Percentiles rank a stretch among this genome's conserved stretches.
Evolutionary conservation across 2,113 vertebrate species (phyloP).

Genomic region (Agapornis roseicollis): DNA sequence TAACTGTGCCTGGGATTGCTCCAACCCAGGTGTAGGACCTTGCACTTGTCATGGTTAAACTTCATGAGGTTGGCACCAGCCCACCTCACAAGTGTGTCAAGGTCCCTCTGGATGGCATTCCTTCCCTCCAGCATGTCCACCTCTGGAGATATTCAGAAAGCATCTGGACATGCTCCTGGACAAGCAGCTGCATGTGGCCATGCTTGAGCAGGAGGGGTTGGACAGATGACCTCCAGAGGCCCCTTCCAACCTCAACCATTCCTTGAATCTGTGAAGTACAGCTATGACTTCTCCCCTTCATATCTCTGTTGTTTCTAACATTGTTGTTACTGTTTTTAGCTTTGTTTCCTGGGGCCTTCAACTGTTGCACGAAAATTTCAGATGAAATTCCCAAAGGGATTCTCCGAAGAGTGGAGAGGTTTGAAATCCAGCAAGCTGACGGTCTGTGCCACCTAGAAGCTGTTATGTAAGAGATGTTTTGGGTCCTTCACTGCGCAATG

Average conservation of each 20-base stretch:
- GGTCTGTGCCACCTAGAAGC: conserved; percentile 72
- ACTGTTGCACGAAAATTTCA: conserved; percentile 70
- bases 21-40: too few species aligned
- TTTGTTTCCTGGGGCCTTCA: conserved; percentile 70
- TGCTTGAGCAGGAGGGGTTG: background rate
- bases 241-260: background rate
- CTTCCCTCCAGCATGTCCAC: too few species aligned
- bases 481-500: background rate
- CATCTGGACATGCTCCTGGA: background rate
- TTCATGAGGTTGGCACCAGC: too few species aligned
- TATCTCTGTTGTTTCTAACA: background rate
- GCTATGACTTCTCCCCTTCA: background rate
- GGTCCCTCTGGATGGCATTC: too few species aligned
- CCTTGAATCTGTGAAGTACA: background rate
- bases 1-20: too few species aligned
- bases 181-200: background rate
- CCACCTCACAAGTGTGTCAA: too few species aligned
- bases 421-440: conserved; percentile 67
- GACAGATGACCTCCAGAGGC: background rate
- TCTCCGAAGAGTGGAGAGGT: conserved; percentile 62
- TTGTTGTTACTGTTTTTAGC: conserved; percentile 55
- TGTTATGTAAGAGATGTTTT: conserved; percentile 72
- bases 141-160: background rate
- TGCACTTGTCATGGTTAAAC: too few species aligned
- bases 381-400: conserved; percentile 57